Conservation (phyloP, 64 coral and sea anemone species). For the Anthopleura sola region DNA sequence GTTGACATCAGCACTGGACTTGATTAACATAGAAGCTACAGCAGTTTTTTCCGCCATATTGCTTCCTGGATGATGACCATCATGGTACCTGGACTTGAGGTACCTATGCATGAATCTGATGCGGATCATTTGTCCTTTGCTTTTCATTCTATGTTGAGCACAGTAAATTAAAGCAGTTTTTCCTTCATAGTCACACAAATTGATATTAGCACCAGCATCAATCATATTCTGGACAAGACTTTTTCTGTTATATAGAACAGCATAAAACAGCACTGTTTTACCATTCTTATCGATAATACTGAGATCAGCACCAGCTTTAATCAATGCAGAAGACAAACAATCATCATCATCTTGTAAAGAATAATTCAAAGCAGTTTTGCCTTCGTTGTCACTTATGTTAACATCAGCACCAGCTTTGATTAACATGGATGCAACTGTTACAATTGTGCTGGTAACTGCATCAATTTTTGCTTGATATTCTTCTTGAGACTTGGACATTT, state of each 20-base stretch:
- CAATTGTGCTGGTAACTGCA: too few species aligned
- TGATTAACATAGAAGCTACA: background rate
- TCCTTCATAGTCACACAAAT: background rate
- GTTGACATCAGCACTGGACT: background rate
- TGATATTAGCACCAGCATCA: background rate
- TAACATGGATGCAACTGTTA: too few species aligned
- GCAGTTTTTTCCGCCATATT: too few species aligned
- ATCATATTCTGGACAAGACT: background rate
- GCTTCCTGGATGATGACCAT: too few species aligned
- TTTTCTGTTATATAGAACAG: background rate
- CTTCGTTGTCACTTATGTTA: background rate
- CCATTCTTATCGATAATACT: background rate
- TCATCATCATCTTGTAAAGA: background rate
- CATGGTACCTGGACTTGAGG: too few species aligned
- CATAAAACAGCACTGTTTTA: background rate
- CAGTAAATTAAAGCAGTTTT: background rate
- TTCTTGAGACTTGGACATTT: too few species aligned
- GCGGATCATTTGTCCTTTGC: too few species aligned
- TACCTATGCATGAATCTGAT: too few species aligned
- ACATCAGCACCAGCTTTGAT: conserved; percentile 5
- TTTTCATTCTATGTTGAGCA: background rate
- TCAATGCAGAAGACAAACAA: background rate
- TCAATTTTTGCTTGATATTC: too few species aligned
- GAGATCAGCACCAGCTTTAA: background rate
- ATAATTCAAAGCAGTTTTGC: background rate